Evolutionary conservation across 2,113 vertebrate genomes (phyloP).

Genomic region (human): GRCh38 chr2:38813501-38814000

Average conservation of each 20-base stretch:
- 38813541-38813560: too few relatives aligned
- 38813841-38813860: slow-evolving; percentile 96
- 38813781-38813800: neutral
- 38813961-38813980: too few relatives aligned
- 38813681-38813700: neutral
- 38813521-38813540: too few relatives aligned
- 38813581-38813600: too few relatives aligned
- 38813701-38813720: neutral
- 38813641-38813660: too few relatives aligned
- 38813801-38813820: slow-evolving; percentile 79
- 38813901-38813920: slow-evolving; percentile 40
- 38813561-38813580: too few relatives aligned
- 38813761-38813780: neutral
- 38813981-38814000: too few relatives aligned
- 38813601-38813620: too few relatives aligned
- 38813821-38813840: slow-evolving; percentile 98
- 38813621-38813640: too few relatives aligned
- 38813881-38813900: slow-evolving; percentile 94
- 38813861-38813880: slow-evolving; percentile 96
- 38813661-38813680: neutral
- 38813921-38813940: neutral
- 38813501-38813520: too few relatives aligned
- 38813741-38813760: neutral
- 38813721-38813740: neutral
- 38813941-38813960: too few relatives aligned